These are phyloP conservation scores for Sebastes diaconus DNA, from an alignment of 2,797 vertebrate species.

Conservation along the genomic window DNA sequence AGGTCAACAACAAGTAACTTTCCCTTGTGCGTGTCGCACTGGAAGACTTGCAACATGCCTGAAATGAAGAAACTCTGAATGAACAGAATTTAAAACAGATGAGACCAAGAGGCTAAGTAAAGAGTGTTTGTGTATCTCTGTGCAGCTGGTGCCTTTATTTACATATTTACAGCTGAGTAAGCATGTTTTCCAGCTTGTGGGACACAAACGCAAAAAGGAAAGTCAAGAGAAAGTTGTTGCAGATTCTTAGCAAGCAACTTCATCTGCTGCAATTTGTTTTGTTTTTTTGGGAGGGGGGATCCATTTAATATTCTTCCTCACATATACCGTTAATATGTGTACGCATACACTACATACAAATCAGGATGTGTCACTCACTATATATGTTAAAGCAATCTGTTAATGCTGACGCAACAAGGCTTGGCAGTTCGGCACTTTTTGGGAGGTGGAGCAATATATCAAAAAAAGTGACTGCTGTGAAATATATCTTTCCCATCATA, in stretches of 20 bases:
- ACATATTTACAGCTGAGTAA: conserved; percentile 32
- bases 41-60: background rate
- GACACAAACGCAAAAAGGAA: background rate
- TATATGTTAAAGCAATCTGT: too few species aligned
- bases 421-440: background rate
- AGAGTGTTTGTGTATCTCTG: background rate
- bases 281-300: background rate
- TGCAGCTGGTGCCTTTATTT: conserved; percentile 26
- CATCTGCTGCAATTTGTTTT: background rate
- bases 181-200: background rate
- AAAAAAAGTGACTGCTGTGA: background rate
- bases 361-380: background rate
- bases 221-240: background rate
- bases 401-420: too few species aligned
- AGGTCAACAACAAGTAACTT: background rate
- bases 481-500: background rate
- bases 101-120: background rate
- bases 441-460: background rate
- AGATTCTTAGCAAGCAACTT: background rate
- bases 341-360: background rate
- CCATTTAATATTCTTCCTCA: too few species aligned
- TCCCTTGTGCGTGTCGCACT: accelerated
- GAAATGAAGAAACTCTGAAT: background rate
- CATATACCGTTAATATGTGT: too few species aligned
- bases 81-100: background rate